Conservation (phyloP, 2,888 invertebrate species). For the Pyrocoelia pectoralis region DNA sequence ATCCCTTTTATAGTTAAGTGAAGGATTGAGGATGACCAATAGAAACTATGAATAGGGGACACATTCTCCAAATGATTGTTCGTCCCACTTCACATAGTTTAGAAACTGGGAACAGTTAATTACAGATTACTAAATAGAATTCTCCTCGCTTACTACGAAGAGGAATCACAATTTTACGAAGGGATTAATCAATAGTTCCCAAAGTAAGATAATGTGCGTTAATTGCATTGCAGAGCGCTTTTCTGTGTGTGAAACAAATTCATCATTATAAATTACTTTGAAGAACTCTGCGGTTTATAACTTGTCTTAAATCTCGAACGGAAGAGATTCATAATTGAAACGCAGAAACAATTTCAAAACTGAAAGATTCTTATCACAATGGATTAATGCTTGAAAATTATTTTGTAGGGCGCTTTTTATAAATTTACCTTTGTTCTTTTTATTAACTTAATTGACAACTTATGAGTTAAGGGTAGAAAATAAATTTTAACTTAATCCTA, state of each 20-base stretch:
- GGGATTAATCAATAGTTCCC: not conserved
- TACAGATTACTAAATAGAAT: slow-evolving; percentile 3
- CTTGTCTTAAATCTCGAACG: not conserved
- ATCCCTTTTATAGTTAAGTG: too few species aligned
- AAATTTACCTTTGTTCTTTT: not conserved
- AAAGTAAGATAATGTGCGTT: not conserved
- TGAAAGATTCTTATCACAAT: not conserved
- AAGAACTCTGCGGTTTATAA: not conserved
- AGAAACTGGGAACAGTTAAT: not conserved
- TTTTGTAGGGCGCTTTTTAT: not conserved
- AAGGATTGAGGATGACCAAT: too few species aligned
- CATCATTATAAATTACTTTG: not conserved
- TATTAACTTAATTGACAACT: not conserved
- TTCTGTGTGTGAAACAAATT: not conserved
- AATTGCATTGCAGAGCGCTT: not conserved
- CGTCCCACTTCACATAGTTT: not conserved
- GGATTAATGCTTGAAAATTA: not conserved
- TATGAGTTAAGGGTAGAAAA: not conserved
- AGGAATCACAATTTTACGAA: not conserved
- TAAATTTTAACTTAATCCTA: not conserved
- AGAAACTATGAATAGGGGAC: too few species aligned
- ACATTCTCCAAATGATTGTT: not conserved
- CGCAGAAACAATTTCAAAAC: not conserved
- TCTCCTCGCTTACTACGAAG: not conserved
- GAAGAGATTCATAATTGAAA: not conserved